These are phyloP conservation scores for Arge pagana DNA, from an alignment of 2,888 invertebrate genomes.

Conservation along the genomic window DNA sequence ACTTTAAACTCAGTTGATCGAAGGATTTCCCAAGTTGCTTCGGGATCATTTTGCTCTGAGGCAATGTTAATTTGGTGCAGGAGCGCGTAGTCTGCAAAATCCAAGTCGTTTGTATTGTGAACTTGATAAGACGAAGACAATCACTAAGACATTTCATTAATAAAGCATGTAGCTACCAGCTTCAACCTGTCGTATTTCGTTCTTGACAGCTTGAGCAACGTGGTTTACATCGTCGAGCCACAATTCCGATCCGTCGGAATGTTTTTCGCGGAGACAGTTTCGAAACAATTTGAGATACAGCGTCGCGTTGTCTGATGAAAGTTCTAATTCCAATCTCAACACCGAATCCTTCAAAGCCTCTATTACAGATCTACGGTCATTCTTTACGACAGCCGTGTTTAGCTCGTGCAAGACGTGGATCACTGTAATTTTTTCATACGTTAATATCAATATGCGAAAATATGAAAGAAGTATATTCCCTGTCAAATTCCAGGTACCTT, in stretches of 20 bases:
- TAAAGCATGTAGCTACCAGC: slow-evolving; percentile 57
- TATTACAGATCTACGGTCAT: slow-evolving; percentile 61
- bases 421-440: slow-evolving; percentile 32
- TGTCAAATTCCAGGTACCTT: slow-evolving; percentile 48
- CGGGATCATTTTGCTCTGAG: slow-evolving; percentile 39
- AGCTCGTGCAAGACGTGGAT: slow-evolving; percentile 64
- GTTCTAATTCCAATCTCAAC: slow-evolving; percentile 57
- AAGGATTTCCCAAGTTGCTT: slow-evolving; percentile 40
- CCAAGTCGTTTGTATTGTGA: not conserved
- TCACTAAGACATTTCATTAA: no score
- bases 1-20: slow-evolving; percentile 32
- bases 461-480: not conserved
- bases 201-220: slow-evolving; percentile 59
- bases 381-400: slow-evolving; percentile 65
- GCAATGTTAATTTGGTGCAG: slow-evolving; percentile 45
- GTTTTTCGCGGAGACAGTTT: slow-evolving; percentile 59
- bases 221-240: slow-evolving; percentile 66
- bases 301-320: slow-evolving; percentile 60
- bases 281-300: slow-evolving; percentile 63
- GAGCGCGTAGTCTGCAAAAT: slow-evolving; percentile 40
- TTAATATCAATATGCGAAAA: not conserved
- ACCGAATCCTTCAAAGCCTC: slow-evolving; percentile 59
- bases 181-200: slow-evolving; percentile 61
- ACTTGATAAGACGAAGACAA: not conserved
- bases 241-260: slow-evolving; percentile 61